Conservation (phyloP, 2,797 vertebrate species). For the Ispidina picta region DNA sequence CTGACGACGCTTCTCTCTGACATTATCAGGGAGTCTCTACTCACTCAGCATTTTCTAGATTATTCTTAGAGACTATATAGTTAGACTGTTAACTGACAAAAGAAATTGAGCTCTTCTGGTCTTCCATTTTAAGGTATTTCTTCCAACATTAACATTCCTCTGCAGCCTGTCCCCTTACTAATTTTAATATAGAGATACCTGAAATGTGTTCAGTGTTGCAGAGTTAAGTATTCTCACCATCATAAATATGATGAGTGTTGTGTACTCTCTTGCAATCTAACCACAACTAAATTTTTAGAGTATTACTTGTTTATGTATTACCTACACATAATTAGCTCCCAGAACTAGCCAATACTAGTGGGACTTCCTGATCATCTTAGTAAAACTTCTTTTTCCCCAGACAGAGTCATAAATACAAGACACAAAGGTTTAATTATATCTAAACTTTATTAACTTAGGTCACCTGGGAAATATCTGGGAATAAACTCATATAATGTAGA, state of each 20-base stretch:
- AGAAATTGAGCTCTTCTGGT: not conserved
- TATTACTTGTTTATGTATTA: not conserved
- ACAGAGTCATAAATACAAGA: not conserved
- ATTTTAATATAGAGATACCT: not conserved
- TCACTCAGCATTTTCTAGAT: not conserved
- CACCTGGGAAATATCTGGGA: slow-evolving; percentile 1
- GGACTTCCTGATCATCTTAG: not conserved
- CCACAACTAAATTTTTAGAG: not conserved
- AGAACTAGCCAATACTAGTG: not conserved
- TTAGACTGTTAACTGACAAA: not conserved
- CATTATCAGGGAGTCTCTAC: not conserved
- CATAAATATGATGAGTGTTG: not conserved
- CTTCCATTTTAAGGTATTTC: not conserved
- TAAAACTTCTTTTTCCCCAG: not conserved
- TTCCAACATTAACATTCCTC: not conserved
- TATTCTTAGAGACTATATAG: not conserved
- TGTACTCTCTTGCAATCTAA: not conserved
- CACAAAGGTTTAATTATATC: not conserved
- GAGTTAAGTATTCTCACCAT: not conserved
- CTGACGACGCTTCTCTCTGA: not conserved
- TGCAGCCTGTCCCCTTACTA: not conserved
- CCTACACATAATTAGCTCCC: not conserved
- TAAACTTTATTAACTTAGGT: not conserved
- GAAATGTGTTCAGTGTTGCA: not conserved
- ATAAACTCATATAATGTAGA: not conserved